Evolutionary conservation across 2,797 vertebrate species (phyloP).

Genomic region (Labroides dimidiatus): DNA sequence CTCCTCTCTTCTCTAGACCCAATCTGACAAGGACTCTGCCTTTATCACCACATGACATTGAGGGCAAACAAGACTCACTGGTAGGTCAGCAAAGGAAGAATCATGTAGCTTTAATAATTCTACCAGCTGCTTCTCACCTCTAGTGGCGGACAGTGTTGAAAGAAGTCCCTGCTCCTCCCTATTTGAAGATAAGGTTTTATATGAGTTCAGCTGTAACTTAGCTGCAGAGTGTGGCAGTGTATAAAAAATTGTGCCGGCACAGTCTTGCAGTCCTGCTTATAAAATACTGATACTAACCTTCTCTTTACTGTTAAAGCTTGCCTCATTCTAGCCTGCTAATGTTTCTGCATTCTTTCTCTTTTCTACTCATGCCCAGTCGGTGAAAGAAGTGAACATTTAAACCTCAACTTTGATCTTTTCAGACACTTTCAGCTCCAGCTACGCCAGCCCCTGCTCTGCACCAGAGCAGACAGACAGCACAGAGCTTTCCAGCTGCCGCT

Average conservation of each 20-base stretch:
- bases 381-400: slow-evolving; percentile 18
- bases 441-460: slow-evolving; percentile 64
- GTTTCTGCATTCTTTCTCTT: slow-evolving; percentile 5
- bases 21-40: slow-evolving; percentile 52
- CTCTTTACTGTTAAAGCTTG: slow-evolving; percentile 17
- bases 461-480: slow-evolving; percentile 64
- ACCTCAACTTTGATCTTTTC: slow-evolving; percentile 18
- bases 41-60: slow-evolving; percentile 40
- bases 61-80: slow-evolving; percentile 63
- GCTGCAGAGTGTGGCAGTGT: not conserved
- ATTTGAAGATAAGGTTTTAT: slow-evolving; percentile 26
- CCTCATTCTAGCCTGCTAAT: slow-evolving; percentile 8
- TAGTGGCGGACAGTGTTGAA: slow-evolving; percentile 11
- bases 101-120: slow-evolving; percentile 30
- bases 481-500: slow-evolving; percentile 65
- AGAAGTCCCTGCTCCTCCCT: slow-evolving; percentile 39
- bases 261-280: slow-evolving; percentile 13
- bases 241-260: slow-evolving; percentile 1
- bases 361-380: slow-evolving; percentile 17
- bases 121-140: slow-evolving; percentile 45
- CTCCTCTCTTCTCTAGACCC: slow-evolving; percentile 26
- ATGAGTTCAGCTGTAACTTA: not conserved
- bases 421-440: slow-evolving; percentile 76
- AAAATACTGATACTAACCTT: slow-evolving; percentile 14
- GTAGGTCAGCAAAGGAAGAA: slow-evolving; percentile 74